These are phyloP conservation scores for Dinocampus coccinellae DNA, from an alignment of 2,888 invertebrate genomes.

Conservation along the genomic window DNA sequence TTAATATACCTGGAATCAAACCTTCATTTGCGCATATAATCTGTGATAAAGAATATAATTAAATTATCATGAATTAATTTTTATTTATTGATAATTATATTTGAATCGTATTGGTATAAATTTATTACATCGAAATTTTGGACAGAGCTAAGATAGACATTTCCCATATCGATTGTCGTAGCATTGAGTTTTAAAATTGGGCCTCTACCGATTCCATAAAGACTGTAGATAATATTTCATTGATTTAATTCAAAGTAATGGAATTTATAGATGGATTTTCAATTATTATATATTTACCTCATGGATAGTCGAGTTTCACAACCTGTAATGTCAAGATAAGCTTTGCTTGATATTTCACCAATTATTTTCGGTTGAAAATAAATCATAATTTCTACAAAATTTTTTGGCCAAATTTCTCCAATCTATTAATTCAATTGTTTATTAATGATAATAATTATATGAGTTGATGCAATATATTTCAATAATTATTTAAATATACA, in stretches of 20 bases:
- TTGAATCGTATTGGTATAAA: neutral
- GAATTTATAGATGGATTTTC: neutral
- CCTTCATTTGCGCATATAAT: conserved; percentile 68
- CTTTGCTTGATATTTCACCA: conserved; percentile 70
- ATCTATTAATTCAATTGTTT: conserved; percentile 61
- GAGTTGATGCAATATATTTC: neutral
- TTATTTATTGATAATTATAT: too few species aligned
- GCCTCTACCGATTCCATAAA: neutral
- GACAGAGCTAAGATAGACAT: conserved; percentile 68
- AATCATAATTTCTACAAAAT: conserved; percentile 71
- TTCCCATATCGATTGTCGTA: conserved; percentile 20
- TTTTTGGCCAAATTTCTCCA: conserved; percentile 75
- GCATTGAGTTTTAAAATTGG: neutral
- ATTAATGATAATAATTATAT: neutral
- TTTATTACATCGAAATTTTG: conserved; percentile 74
- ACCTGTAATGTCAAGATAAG: conserved; percentile 75
- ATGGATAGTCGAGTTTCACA: conserved; percentile 71
- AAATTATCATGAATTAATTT: too few species aligned
- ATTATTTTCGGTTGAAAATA: conserved; percentile 73
- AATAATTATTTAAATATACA: neutral
- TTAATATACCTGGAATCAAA: conserved; percentile 74
- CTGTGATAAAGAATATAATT: conserved; percentile 39
- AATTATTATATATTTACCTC: conserved; percentile 49
- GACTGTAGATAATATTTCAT: neutral
- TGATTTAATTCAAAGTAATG: neutral